Conservation (phyloP, 2,888 invertebrate genomes). For the Leptopilina myrica region DNA sequence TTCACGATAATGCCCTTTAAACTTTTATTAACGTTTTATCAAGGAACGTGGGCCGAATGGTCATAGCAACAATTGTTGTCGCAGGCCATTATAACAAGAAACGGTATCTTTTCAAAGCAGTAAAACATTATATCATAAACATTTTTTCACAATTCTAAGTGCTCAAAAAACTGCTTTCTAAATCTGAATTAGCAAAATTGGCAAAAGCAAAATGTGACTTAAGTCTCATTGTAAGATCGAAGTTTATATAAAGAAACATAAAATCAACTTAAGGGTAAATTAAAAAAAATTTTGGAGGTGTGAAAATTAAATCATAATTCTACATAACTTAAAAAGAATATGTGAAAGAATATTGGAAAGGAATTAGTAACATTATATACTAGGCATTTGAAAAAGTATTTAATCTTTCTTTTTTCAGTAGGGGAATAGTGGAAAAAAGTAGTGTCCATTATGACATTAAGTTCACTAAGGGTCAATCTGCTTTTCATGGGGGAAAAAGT, state of each 20-base stretch:
- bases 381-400: neutral
- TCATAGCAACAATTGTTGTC: constrained; percentile 57
- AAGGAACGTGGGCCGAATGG: constrained; percentile 73
- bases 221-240: too few species aligned
- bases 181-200: too few species aligned
- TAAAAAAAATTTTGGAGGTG: too few species aligned
- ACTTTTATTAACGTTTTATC: constrained; percentile 75
- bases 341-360: neutral
- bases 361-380: neutral
- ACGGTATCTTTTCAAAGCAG: neutral
- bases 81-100: constrained; percentile 35
- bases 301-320: too few species aligned
- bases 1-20: constrained; percentile 75
- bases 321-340: neutral
- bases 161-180: too few species aligned
- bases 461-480: constrained; percentile 59
- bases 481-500: constrained; percentile 68
- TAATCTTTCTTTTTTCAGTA: constrained; percentile 51
- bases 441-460: constrained; percentile 71
- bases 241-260: too few species aligned
- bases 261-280: too few species aligned
- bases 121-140: too few species aligned
- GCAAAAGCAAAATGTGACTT: too few species aligned
- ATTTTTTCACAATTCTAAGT: neutral
- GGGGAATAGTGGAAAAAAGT: constrained; percentile 55